These are phyloP conservation scores for Lamellibrachia satsuma DNA, from an alignment of 2,888 invertebrate species.

Conservation along the genomic window DNA sequence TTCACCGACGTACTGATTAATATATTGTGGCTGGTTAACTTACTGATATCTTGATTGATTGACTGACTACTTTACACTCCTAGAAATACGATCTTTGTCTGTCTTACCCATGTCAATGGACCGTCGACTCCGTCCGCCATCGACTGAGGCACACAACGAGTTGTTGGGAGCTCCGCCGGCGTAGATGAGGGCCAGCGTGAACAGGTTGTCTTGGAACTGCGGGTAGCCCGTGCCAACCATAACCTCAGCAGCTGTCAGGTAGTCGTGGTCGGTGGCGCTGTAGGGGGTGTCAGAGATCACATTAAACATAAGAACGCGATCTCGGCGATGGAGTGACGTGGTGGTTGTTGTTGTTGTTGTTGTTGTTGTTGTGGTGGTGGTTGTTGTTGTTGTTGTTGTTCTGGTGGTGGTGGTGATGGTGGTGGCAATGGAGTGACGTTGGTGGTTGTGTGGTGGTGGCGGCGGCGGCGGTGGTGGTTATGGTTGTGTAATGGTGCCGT, in stretches of 20 bases:
- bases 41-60: not conserved
- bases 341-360: not conserved
- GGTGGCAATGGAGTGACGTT: not conserved
- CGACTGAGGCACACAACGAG: not conserved
- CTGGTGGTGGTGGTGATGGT: not conserved
- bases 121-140: not conserved
- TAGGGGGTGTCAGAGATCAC: not conserved
- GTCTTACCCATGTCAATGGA: not conserved
- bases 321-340: not conserved
- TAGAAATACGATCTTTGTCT: not conserved
- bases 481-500: not conserved
- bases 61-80: not conserved
- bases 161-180: not conserved
- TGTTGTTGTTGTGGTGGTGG: not conserved
- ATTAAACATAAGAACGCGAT: too few relatives aligned
- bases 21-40: not conserved
- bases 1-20: not conserved
- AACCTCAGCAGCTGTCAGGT: not conserved
- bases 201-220: not conserved
- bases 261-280: constrained; percentile 14
- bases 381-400: not conserved
- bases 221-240: not conserved
- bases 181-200: not conserved
- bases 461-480: not conserved
- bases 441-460: not conserved